Evolutionary conservation across 2,888 invertebrate species (phyloP).

Genomic region (Aphidoletes aphidimyza): DNA sequence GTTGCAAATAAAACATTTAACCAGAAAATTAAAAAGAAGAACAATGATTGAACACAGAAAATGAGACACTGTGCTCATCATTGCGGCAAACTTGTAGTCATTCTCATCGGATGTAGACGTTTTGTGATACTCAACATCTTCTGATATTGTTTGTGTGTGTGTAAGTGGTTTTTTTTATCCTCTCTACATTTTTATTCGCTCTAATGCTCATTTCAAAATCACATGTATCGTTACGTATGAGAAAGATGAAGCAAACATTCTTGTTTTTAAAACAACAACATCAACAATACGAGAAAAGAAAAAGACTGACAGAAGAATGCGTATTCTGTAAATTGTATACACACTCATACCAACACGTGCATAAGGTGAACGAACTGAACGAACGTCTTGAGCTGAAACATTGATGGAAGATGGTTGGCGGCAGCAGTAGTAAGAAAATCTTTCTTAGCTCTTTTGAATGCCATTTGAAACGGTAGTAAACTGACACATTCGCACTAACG

Average conservation of each 20-base stretch:
- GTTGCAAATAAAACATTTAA: constrained; percentile 1
- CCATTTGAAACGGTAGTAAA: constrained; percentile 36
- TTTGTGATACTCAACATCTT: background rate
- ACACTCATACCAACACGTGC: constrained; percentile 29
- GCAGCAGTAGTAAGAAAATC: no score
- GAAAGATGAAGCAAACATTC: constrained; percentile 31
- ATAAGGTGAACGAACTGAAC: constrained; percentile 25
- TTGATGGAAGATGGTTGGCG: background rate
- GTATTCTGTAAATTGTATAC: background rate
- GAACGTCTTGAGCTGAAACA: background rate
- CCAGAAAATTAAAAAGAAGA: background rate
- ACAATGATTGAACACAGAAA: background rate
- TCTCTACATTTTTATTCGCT: background rate
- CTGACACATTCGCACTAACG: constrained; percentile 17
- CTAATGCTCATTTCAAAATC: constrained; percentile 36
- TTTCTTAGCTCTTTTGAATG: no score
- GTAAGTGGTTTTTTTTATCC: background rate
- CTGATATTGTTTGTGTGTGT: background rate
- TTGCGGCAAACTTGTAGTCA: constrained; percentile 14
- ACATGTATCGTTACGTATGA: constrained; percentile 38
- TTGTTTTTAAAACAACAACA: background rate
- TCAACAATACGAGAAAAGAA: background rate
- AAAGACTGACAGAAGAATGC: background rate
- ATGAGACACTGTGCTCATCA: background rate
- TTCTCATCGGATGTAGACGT: constrained; percentile 25